phyloP scores from a whole-genome alignment of 2,797 vertebrate species.

The Brachymystax lenok region DNA sequence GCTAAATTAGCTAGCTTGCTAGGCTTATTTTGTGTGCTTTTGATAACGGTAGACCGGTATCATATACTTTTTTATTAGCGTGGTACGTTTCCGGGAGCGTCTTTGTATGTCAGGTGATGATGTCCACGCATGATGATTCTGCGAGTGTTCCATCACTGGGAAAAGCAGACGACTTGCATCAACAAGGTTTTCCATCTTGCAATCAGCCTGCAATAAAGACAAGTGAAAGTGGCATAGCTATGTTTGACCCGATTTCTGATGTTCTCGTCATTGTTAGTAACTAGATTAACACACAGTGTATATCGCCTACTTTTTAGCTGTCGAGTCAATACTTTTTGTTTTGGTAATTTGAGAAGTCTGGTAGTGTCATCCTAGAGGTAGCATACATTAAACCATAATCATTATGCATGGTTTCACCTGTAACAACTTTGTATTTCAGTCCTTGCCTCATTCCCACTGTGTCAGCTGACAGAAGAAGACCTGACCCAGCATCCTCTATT shows the following conservation, averaged over 20 bases:
- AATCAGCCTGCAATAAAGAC: no score
- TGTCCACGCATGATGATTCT: constrained; percentile 52
- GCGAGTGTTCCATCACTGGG: constrained; percentile 47
- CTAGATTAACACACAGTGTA: neutral
- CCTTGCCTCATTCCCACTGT: constrained; percentile 75
- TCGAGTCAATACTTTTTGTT: neutral
- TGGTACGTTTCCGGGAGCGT: neutral
- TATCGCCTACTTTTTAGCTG: neutral
- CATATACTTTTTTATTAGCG: neutral
- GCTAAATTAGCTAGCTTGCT: neutral
- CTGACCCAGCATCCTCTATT: constrained; percentile 79
- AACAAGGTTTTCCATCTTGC: constrained; percentile 56
- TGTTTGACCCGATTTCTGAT: neutral
- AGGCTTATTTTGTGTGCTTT: neutral
- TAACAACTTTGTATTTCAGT: constrained; percentile 50
- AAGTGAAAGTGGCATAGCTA: no score
- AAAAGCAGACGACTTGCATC: constrained; percentile 63
- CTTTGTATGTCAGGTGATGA: constrained; percentile 28
- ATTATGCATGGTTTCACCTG: neutral
- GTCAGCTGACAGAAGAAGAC: constrained; percentile 75
- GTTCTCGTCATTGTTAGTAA: neutral
- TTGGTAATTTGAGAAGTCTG: neutral
- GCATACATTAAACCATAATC: neutral
- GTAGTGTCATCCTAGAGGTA: neutral
- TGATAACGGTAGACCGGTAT: neutral